phyloP scores from a whole-genome alignment of 2,888 invertebrate genomes.

The Bembecia ichneumoniformis region DNA sequence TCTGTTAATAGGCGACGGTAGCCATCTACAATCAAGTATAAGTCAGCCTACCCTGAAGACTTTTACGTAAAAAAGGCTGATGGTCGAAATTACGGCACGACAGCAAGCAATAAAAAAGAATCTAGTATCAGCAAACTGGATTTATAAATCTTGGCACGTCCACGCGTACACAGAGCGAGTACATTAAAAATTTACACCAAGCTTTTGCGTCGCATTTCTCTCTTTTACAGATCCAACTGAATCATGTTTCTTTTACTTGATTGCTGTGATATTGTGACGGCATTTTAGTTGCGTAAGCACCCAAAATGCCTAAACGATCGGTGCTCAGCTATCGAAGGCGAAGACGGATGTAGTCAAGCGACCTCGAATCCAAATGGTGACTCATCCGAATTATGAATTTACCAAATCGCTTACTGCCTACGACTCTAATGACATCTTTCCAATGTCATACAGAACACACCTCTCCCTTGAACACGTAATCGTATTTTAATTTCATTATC shows the following conservation, averaged over 20 bases:
- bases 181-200: neutral
- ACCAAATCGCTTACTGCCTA: constrained; percentile 29
- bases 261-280: neutral
- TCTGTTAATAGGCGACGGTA: too few species aligned
- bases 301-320: constrained; percentile 15
- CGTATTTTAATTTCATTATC: too few species aligned
- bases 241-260: neutral
- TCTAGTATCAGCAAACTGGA: neutral
- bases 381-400: constrained; percentile 30
- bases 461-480: neutral
- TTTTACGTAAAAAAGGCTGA: too few species aligned
- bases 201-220: neutral
- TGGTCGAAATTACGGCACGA: neutral
- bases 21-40: too few species aligned
- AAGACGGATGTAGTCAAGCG: constrained; percentile 13
- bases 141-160: neutral
- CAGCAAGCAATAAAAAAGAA: neutral
- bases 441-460: neutral
- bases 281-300: constrained; percentile 22
- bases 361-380: constrained; percentile 49
- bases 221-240: neutral
- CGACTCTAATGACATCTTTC: constrained; percentile 10
- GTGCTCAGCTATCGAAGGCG: constrained; percentile 17
- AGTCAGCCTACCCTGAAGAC: too few species aligned
- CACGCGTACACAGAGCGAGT: neutral